Conservation (phyloP, 2,113 vertebrate species). For the Epinephelus lanceolatus region DNA sequence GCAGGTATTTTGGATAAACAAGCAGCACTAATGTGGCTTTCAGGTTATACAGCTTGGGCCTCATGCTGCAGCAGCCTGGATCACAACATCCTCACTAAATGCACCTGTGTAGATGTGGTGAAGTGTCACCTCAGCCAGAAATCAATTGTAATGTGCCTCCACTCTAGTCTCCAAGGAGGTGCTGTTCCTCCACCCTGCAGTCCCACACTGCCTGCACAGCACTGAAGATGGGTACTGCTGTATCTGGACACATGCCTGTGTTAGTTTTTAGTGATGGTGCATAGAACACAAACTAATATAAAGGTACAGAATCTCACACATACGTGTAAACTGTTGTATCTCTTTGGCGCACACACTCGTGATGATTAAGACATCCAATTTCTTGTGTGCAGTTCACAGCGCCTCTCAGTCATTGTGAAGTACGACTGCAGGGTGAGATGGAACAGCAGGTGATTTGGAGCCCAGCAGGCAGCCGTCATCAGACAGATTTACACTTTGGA, state of each 20-base stretch:
- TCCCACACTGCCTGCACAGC: neutral
- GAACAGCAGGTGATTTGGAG: constrained; percentile 44
- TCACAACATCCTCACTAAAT: constrained; percentile 9
- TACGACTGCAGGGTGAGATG: constrained; percentile 1
- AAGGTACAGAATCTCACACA: neutral
- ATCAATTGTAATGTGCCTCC: constrained; percentile 40
- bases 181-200: constrained; percentile 9
- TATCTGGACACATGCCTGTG: neutral
- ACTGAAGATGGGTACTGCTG: neutral
- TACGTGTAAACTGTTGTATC: neutral
- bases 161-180: constrained; percentile 20
- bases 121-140: constrained; percentile 40
- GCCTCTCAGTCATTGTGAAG: constrained; percentile 33
- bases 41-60: neutral
- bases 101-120: constrained; percentile 11
- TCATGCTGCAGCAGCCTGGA: constrained; percentile 28
- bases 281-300: neutral
- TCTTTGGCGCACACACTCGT: neutral
- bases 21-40: neutral
- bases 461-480: constrained; percentile 19
- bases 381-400: constrained; percentile 17
- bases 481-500: constrained; percentile 43
- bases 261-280: neutral
- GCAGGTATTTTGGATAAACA: neutral
- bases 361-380: constrained; percentile 29